Evolutionary conservation across 2,113 vertebrate species (phyloP).

Genomic region (Gambusia affinis): DNA sequence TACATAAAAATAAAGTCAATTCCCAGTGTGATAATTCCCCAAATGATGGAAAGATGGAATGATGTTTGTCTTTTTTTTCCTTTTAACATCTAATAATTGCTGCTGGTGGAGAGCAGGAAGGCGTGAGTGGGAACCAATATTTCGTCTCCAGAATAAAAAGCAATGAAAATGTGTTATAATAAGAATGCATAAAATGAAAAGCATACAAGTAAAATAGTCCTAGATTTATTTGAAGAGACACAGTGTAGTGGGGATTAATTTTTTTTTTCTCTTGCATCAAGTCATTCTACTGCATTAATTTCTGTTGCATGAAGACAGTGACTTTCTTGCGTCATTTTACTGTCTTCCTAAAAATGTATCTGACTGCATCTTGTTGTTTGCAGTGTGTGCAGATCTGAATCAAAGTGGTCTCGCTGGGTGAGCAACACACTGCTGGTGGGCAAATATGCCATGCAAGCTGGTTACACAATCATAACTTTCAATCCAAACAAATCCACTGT

Average conservation of each 20-base stretch:
- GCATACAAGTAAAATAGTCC: not conserved
- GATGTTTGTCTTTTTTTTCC: constrained; percentile 6
- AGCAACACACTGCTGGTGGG: constrained; percentile 18
- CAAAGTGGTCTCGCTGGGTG: constrained; percentile 29
- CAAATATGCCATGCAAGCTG: constrained; percentile 43
- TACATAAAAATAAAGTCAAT: constrained; percentile 29
- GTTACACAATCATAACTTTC: constrained; percentile 43
- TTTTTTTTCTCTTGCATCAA: constrained; percentile 18
- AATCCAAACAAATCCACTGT: constrained; percentile 52
- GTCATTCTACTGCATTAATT: constrained; percentile 22
- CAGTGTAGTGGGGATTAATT: not conserved
- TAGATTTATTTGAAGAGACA: constrained; percentile 12
- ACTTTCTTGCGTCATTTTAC: constrained; percentile 28
- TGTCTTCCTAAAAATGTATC: constrained; percentile 39
- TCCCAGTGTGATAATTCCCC: constrained; percentile 23
- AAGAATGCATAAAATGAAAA: not conserved
- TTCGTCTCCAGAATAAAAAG: constrained; percentile 14
- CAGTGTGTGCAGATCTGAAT: constrained; percentile 38
- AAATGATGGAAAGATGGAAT: constrained; percentile 15
- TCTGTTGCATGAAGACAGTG: constrained; percentile 21
- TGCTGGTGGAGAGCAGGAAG: constrained; percentile 17
- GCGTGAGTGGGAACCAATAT: not conserved
- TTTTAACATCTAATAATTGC: constrained; percentile 23
- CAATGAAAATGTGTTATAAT: constrained; percentile 6
- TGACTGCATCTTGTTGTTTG: constrained; percentile 32